Conservation (phyloP, 2,113 vertebrate genomes). For the Parotia lawesii region DNA sequence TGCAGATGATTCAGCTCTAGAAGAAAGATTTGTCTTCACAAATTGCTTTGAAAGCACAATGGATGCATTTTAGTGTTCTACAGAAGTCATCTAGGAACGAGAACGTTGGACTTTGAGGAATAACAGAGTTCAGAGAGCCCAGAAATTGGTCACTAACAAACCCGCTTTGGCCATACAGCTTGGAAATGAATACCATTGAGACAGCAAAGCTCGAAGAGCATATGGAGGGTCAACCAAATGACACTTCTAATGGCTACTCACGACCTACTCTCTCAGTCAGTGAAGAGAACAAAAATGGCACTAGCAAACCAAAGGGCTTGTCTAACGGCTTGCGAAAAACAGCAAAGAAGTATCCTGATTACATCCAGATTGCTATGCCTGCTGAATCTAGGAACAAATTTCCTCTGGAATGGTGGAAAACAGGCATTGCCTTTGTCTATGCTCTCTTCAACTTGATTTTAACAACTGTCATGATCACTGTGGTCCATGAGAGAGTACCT, state of each 20-base stretch:
- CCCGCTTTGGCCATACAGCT: conserved; percentile 47
- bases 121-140: background rate
- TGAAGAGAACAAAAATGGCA: conserved; percentile 75
- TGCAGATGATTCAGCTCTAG: conserved; percentile 38
- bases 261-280: conserved; percentile 65
- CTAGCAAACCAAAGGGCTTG: conserved; percentile 72
- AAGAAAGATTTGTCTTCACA: background rate
- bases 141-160: background rate
- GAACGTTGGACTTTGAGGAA: background rate
- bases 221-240: conserved; percentile 70
- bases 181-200: conserved; percentile 75
- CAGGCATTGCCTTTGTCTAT: conserved; percentile 87
- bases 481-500: conserved; percentile 95
- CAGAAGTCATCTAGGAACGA: background rate
- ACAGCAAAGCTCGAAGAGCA: conserved; percentile 77
- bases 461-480: conserved; percentile 94
- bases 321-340: conserved; percentile 81
- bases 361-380: conserved; percentile 89
- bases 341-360: conserved; percentile 85
- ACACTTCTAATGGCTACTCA: conserved; percentile 61
- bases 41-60: background rate
- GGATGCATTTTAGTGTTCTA: background rate
- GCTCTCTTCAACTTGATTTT: conserved; percentile 89
- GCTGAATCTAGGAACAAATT: conserved; percentile 83
- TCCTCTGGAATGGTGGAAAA: conserved; percentile 97